Evolutionary conservation across 1,140 invertebrate genomes (phyloP), one percentile per base, ranked within the genome.

Genomic region (Eufriesea mexicana): DNA sequence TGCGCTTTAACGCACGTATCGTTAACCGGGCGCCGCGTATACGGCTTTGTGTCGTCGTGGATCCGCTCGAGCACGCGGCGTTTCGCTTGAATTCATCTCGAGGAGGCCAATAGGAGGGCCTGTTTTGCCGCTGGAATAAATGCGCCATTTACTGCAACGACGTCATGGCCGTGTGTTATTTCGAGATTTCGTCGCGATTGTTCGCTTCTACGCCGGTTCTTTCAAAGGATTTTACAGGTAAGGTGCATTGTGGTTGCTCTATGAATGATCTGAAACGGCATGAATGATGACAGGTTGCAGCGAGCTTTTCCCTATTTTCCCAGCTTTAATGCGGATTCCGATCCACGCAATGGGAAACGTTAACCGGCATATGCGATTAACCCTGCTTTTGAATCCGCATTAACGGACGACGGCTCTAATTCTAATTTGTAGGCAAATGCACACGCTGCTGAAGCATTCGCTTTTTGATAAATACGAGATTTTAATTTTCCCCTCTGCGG

Each of bases 71-170:
- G 66, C 23, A 68, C 45, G 42, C n/a, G 23, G 42, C 45, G 42
- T 68, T 49, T 68, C 66, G 66, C 66, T 25, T 9, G 23, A 68
- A 68, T 68, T 68, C 66, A 68, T 68, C 66, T 68, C 42, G 66
- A 68, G 66, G 12, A 47, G 45, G 14, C 64, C 64, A 66, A 66
- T 66, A 23, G 42, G 16, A 62, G 61, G 55, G 28, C 5, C 45
- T 49, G n/a, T 49, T 68, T 68, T 25, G 66, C 42, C 42, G 10
- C 20, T n/a, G 64, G 64, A 25, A 68, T 49, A 68, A 68, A 68
- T 25, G 66, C 23, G 42, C 42, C 66, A 45, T 68, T 67, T 67
- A n/a, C 64, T n/a, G 23, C 23, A 23, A 49, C 23, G 6, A 14
- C 45, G 45, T 47, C 23, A 47, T 25, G 45, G 66, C 23, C 23